phyloP scores from a whole-genome alignment of 2,888 invertebrate species.

The Tenthredo mesomela region DNA sequence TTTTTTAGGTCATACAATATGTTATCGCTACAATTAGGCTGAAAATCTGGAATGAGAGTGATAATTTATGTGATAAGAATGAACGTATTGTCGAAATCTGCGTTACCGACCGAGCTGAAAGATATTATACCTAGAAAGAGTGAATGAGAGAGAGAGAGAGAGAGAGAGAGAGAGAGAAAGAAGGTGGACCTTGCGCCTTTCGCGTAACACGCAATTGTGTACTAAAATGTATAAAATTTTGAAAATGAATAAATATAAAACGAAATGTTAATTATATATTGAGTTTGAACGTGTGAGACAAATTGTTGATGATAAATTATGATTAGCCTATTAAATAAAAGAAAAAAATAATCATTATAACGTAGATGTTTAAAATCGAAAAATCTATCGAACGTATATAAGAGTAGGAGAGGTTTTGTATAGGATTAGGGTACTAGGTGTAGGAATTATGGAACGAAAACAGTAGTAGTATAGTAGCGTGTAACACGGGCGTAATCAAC shows the following conservation, averaged over 20 bases:
- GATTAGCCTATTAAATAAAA: not conserved
- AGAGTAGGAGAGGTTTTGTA: too few species aligned
- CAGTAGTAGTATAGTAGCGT: constrained; percentile 34
- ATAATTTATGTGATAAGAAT: not conserved
- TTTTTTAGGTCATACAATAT: too few species aligned
- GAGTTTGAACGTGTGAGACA: not conserved
- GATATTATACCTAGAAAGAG: not conserved
- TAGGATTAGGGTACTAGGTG: too few species aligned
- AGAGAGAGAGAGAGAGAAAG: constrained; percentile 19
- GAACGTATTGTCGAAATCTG: not conserved
- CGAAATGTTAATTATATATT: constrained; percentile 14
- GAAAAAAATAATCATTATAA: not conserved
- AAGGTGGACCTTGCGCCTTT: constrained; percentile 53
- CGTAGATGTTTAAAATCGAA: not conserved
- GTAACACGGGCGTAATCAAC: constrained; percentile 56
- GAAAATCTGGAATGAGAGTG: not conserved
- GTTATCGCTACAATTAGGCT: not conserved
- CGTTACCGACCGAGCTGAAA: not conserved
- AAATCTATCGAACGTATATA: not conserved
- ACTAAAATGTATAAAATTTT: constrained; percentile 11
- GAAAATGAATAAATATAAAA: not conserved
- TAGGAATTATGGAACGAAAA: constrained; percentile 45
- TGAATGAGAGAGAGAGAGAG: constrained; percentile 16
- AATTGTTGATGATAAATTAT: not conserved
- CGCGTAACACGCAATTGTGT: constrained; percentile 55